Base-by-base conservation (phyloP, 2,797 vertebrate genomes). In the Anguilla pacifica region DNA sequence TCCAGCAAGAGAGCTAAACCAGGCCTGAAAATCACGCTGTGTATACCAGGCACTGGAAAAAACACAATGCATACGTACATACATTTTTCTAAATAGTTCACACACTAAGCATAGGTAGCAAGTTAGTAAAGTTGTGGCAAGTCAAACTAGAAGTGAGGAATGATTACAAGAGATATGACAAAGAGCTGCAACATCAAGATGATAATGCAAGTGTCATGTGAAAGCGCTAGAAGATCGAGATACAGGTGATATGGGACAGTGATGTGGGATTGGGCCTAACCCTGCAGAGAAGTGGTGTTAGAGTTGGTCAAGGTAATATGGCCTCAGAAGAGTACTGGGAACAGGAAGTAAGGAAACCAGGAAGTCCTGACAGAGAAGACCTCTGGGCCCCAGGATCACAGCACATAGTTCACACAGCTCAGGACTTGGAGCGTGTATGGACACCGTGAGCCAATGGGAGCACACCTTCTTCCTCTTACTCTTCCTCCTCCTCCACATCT, bases 1-100 rank as follows among this genome's bases (percentile, higher is more conserved):
- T 31, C 67, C 6, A 31, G 17, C 57, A 46, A 35, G 31, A 22
- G 79, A 83, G 57, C 49, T 83, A 87, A 87, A 87, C 64, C 86
- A 67, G 74, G 46, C 25, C 3, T 2, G 82, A 25, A 61, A 15
- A 61, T 28, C 53, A 79, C 13, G 67, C 28, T 77, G 10, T 5
- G 19, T 15, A n/a, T 17, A 19, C 70, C 72, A 57, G 15, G 2
- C 17, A 17, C 0, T 59, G 15, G 3, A 17, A 59, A 59, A 17
- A 59, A 15, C 57, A 46, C 43, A 46, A 46, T 46, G 43, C 57
- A 19, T 59, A 17, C 55, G 19, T 53, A 7, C 51, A 11, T 53
- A 13, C 51, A 53, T 53, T 13, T 13, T 13, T 53, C 51, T 53
- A 9, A 9, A 53, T 46, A 46, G 43, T 46, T 46, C 43, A 46